These are phyloP conservation scores for Bibio marci DNA, from an alignment of 2,888 invertebrate genomes.

Conservation along the genomic window DNA sequence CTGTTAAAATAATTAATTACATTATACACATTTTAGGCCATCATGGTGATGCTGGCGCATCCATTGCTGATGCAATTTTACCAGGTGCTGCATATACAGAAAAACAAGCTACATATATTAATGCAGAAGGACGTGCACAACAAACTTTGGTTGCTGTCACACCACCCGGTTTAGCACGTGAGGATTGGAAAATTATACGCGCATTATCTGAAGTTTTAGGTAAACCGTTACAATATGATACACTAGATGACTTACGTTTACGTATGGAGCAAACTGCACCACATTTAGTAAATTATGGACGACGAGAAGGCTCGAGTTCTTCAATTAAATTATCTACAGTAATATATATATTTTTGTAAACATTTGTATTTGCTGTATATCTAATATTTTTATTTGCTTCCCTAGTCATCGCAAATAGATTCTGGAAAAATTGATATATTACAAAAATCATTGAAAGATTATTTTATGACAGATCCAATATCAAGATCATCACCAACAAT, in stretches of 20 bases:
- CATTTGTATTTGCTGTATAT: no score
- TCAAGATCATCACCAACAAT: constrained; percentile 94
- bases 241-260: constrained; percentile 59
- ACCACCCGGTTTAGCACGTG: constrained; percentile 83
- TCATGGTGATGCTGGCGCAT: constrained; percentile 90
- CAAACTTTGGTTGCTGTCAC: constrained; percentile 73
- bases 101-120: constrained; percentile 93
- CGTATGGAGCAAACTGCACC: constrained; percentile 78
- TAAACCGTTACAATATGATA: constrained; percentile 69
- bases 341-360: constrained; percentile 10
- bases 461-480: constrained; percentile 91
- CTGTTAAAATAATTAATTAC: no score
- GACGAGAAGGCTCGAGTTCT: constrained; percentile 14
- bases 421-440: constrained; percentile 48
- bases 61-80: constrained; percentile 80
- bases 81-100: constrained; percentile 98
- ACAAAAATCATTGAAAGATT: constrained; percentile 64
- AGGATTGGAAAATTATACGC: constrained; percentile 97
- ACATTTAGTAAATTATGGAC: constrained; percentile 69
- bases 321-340: constrained; percentile 43
- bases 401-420: constrained; percentile 30
- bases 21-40: constrained; percentile 53
- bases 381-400: no score
- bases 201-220: constrained; percentile 83
- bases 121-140: constrained; percentile 94